Base-by-base conservation (phyloP, 2,797 vertebrate genomes). In the Morelia viridis region DNA sequence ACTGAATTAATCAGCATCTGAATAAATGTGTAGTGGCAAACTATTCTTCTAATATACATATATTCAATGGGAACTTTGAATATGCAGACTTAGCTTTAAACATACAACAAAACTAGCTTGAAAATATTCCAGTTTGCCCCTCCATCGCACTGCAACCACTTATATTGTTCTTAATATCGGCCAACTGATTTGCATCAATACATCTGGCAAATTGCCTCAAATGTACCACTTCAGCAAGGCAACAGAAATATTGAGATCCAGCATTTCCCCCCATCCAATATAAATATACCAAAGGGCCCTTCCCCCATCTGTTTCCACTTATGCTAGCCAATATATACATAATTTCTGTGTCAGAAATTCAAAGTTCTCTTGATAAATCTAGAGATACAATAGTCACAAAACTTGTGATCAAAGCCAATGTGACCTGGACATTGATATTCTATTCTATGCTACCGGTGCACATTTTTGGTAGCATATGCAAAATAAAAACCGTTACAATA, bases 101-200 rank as follows among this genome's bases (percentile, higher is more conserved):
- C 94, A 95, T 94, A 91, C 93, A 95, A 95, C 94, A 96, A 96
- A 96, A 97, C 92, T 93, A 96, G 94, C 93, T 89, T 93, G 65
- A 96, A 80, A 96, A 96, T 96, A 90, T 97, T 97, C 97, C 97
- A 97, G 97, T 97, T 97, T 97, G 95, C 96, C 96, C 94, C 95
- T 84, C 94, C 9, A 96, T 96, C 92, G 91, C 28, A 93, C 95
- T 96, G 95, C 96, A 95, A 92, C 94, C 95, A 94, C 91, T 91
- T 87, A n/a, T 88, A 84, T 87, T 58, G 64, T 86, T 93, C 90
- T 60, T 41, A 62, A 76, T 62, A 50, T 0, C 6, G 31, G 2
- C 84, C 0, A 41, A 12, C 0, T 92, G 93, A 94, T 94, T 87
- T 94, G 92, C 88, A 89, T 86, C 89, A 28, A 87, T 88, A 31